Percentiles rank a stretch among this genome's conserved stretches.
phyloP scores from a whole-genome alignment of 2,888 invertebrate species.

The Anticlea derivata region DNA sequence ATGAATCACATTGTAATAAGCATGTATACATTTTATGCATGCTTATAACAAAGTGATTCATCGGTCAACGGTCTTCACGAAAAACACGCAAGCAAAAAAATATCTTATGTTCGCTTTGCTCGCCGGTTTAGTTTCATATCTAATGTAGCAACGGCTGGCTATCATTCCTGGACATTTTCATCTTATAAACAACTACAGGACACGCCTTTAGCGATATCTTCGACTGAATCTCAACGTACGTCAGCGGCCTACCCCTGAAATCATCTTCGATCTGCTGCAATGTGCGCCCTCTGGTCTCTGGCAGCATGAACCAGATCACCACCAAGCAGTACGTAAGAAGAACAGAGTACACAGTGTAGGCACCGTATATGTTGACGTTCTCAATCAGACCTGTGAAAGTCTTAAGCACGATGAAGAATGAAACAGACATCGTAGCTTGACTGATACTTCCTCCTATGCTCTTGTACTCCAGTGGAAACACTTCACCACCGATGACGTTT shows the following conservation, averaged over 20 bases:
- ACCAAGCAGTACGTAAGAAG: slow-evolving; percentile 76
- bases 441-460: slow-evolving; percentile 85
- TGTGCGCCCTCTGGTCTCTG: slow-evolving; percentile 87
- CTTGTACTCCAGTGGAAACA: slow-evolving; percentile 85
- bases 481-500: slow-evolving; percentile 87
- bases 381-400: slow-evolving; percentile 81
- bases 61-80: too few relatives aligned
- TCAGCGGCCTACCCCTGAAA: slow-evolving; percentile 63
- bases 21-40: too few relatives aligned
- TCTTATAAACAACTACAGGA: slow-evolving; percentile 52
- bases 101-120: too few relatives aligned
- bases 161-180: slow-evolving; percentile 51
- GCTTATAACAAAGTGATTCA: too few relatives aligned
- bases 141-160: slow-evolving; percentile 50
- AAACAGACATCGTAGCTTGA: slow-evolving; percentile 79
- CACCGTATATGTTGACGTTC: slow-evolving; percentile 76
- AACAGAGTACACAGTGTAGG: slow-evolving; percentile 83
- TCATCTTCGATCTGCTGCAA: slow-evolving; percentile 86
- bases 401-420: slow-evolving; percentile 86
- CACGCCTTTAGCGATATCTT: slow-evolving; percentile 53
- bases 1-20: too few relatives aligned
- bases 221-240: slow-evolving; percentile 50
- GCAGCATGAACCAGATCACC: slow-evolving; percentile 81
- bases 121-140: not conserved
- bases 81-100: too few relatives aligned